phyloP scores from a whole-genome alignment of 2,113 vertebrate species.

The Bos indicus region DNA sequence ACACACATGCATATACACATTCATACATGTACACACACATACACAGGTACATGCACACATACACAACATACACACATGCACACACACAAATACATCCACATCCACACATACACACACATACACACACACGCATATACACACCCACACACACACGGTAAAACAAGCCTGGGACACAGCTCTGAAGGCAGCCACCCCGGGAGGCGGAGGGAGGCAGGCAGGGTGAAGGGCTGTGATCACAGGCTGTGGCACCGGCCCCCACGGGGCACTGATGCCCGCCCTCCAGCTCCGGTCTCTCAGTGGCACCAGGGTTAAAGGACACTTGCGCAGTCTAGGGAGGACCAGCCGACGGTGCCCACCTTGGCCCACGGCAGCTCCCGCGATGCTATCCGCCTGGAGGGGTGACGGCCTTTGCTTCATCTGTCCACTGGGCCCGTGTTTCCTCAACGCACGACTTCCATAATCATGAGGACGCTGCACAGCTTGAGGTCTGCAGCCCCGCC shows the following conservation, averaged over 20 bases:
- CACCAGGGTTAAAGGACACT: accelerated
- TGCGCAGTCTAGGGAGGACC: accelerated
- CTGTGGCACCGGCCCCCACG: accelerated
- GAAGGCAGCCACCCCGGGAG: accelerated
- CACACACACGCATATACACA: accelerated
- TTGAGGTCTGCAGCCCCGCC: accelerated
- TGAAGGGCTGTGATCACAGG: background rate
- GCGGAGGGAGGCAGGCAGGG: accelerated
- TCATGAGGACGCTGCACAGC: accelerated
- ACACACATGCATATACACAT: accelerated
- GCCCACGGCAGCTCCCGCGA: accelerated
- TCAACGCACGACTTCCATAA: background rate
- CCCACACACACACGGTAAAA: accelerated
- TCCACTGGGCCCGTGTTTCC: accelerated
- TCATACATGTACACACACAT: accelerated
- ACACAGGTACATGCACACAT: accelerated
- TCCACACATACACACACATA: accelerated
- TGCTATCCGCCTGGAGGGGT: accelerated
- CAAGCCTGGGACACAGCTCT: accelerated
- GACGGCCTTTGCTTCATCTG: accelerated
- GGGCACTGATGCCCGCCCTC: accelerated
- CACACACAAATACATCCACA: accelerated
- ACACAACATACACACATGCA: accelerated
- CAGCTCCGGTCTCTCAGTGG: accelerated
- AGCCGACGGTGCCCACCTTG: accelerated